A percentile compares a stretch with the other conserved stretches of the same genome.
Evolutionary conservation across 1,140 invertebrate species (phyloP).

Genomic region (Pseudomyrmex flavicornis): DNA sequence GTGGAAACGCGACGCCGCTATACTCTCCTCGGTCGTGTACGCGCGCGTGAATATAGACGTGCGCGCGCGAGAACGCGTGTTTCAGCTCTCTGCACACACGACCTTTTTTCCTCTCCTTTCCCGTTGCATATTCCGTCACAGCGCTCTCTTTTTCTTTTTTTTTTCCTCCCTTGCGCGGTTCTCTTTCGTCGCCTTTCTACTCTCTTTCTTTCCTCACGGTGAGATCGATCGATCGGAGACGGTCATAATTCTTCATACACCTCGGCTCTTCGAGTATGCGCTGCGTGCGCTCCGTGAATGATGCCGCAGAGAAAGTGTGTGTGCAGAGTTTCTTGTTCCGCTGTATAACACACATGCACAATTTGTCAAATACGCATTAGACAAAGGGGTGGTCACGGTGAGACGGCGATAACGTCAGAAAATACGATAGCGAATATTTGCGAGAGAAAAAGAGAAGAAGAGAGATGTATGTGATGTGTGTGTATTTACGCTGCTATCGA

Average conservation of each 20-base stretch:
- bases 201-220: neutral
- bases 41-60: slow-evolving; percentile 57
- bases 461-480: neutral
- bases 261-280: slow-evolving; percentile 30
- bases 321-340: slow-evolving; percentile 2
- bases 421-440: slow-evolving; percentile 5
- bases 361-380: slow-evolving; percentile 42
- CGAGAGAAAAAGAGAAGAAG: neutral
- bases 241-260: slow-evolving; percentile 42
- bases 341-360: slow-evolving; percentile 11
- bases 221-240: slow-evolving; percentile 56
- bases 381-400: neutral
- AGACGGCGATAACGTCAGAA: slow-evolving; percentile 14
- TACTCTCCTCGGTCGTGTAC: slow-evolving; percentile 27
- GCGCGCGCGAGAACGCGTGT: slow-evolving; percentile 41
- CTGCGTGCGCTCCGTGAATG: slow-evolving; percentile 7
- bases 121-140: neutral
- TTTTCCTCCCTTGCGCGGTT: neutral
- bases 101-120: slow-evolving; percentile 34
- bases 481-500: slow-evolving; percentile 19
- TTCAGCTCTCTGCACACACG: slow-evolving; percentile 24
- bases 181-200: neutral
- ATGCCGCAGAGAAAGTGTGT: slow-evolving; percentile 49
- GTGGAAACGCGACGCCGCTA: slow-evolving; percentile 68
- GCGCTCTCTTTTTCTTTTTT: neutral